Percentiles rank a stretch among this genome's conserved stretches.
phyloP scores from a whole-genome alignment of 2,113 vertebrate genomes.

The Nyctereutes procyonoides region DNA sequence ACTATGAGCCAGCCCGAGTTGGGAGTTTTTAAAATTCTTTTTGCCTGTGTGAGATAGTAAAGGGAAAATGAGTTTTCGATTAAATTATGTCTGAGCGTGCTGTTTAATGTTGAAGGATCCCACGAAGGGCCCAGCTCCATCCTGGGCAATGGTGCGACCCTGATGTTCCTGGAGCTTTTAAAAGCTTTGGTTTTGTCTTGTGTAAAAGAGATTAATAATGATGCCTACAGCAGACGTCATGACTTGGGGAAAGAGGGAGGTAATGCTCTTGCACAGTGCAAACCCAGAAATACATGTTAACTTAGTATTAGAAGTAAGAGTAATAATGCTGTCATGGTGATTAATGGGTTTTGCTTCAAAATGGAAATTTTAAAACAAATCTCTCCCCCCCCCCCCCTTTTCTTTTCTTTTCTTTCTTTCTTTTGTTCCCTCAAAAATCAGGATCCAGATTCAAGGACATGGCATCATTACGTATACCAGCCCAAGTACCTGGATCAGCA shows the following conservation, averaged over 20 bases:
- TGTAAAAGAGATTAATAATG: background rate
- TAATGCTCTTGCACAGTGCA: background rate
- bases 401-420: no score
- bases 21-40: background rate
- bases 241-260: background rate
- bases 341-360: slow-evolving; percentile 29
- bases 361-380: slow-evolving; percentile 62
- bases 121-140: background rate
- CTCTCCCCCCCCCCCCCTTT: background rate
- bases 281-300: background rate
- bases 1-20: background rate
- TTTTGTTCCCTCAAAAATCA: slow-evolving; percentile 77
- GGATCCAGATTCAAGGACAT: slow-evolving; percentile 95
- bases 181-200: slow-evolving; percentile 24
- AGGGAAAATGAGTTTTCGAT: background rate
- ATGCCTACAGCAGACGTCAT: background rate
- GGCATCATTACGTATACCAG: slow-evolving; percentile 95
- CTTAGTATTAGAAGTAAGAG: slow-evolving; percentile 44
- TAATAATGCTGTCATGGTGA: background rate
- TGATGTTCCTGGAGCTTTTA: background rate
- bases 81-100: background rate
- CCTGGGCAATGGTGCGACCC: background rate
- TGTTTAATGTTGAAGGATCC: background rate
- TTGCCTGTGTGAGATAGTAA: background rate
- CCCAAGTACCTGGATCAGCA: slow-evolving; percentile 96